Evolutionary conservation across 2,113 vertebrate genomes (phyloP), one percentile per base, ranked within the genome.

Genomic region (Formicarius rufipectus): DNA sequence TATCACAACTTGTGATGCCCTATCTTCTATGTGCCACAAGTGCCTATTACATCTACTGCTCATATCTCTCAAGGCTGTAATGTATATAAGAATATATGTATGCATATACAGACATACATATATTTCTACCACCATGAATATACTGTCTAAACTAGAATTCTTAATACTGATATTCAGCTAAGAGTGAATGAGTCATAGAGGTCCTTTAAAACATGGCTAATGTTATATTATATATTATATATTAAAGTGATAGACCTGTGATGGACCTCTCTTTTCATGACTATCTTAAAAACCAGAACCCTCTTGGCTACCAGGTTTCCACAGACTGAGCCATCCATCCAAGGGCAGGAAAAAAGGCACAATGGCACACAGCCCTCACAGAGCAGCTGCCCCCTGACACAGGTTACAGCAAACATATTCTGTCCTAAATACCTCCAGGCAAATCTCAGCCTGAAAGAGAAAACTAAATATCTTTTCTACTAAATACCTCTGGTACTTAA

Each of bases 321-420:
- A 10, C 20, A 71, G 63, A 45, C 20, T 0, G 3, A 80, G 12
- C 27, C 27, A 25, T 72, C 68, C 58, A 55, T 47, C 37, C 52
- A 35, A 55, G 62, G 31, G 39, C 35, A 76, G 53, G 14, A n/a
- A 35, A 4, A 59, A 49, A 90, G 39, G 68, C 58, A 49, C 0
- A 0, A 20, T 8, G 28, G 21, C 50, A 69, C 9, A 5, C 1
- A 2, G n/a, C 44, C 22, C 37, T 83, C 21, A 5, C 12, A 24
- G 14, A 50, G 49, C 69, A 86, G 56, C 35, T 50, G 21, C 35
- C 53, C 63, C 40, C 71, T 12, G 39, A 49, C 50, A 23, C 27
- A 27, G 44, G 45, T 69, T 47, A 49, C 30, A 45, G 16, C 28
- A 76, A 64, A 59, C 22, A 30, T 53, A 35, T 27, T 81, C 39